Evolutionary conservation across 2,113 vertebrate species (phyloP), one percentile per base, ranked within the genome.

Genomic region (Gasterosteus aculeatus): DNA sequence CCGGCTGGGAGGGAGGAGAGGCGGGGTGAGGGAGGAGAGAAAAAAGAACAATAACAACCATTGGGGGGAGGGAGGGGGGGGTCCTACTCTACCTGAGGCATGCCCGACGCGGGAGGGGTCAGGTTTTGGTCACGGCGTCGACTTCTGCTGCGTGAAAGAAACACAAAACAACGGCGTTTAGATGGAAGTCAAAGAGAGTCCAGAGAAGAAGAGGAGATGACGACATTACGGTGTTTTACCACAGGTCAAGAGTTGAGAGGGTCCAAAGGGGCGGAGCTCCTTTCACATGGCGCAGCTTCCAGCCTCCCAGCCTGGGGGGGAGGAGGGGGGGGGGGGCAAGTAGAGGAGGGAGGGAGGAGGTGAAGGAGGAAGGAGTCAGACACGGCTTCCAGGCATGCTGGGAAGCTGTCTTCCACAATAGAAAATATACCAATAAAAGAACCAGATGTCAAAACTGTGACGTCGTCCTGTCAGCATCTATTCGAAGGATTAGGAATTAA

Each of bases 61-160:
- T 4, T 3, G 10, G 3, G 33, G 46, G 2, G 64, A 26, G 39
- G 42, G 31, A 4, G 15, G 54, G 19, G 1, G 33, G 60, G 15
- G n/a, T 70, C 33, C 35, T 46, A 15, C 56, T 72, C 75, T 89
- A 93, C 92, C 92, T 93, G 92, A 91, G 92, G 92, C 92, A 93
- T 93, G 89, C 90, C 92, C 82, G 56, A 85, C 87, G 90, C 85
- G 77, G 84, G 87, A 76, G 53, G 87, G 75, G 84, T 83, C 87
- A 79, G 79, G 89, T 82, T 47, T 46, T 19, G 63, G 72, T 83
- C 85, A 76, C 88, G 80, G 62, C 69, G 77, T 77, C 54, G 69
- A 72, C 44, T 73, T 88, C 69, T 72, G 77, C 83, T 49, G 77
- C 63, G 58, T 11, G 10, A 54, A n/a, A 63, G 70, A 49, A 49